Conservation (phyloP, 2,113 vertebrate species). For the Chrysemys picta region DNA sequence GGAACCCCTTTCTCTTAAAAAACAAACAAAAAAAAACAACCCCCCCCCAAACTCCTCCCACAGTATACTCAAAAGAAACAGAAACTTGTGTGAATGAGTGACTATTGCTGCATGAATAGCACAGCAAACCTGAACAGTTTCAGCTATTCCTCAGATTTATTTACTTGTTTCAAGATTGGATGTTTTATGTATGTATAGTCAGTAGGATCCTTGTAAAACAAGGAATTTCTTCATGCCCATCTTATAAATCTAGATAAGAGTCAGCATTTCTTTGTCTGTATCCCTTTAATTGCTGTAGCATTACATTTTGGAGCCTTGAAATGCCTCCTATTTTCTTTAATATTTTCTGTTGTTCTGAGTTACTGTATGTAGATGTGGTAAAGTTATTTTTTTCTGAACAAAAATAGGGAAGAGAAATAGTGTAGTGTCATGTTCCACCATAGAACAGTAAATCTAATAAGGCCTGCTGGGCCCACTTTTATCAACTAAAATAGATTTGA, state of each 20-base stretch:
- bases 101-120: background rate
- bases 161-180: background rate
- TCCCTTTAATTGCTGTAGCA: background rate
- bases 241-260: background rate
- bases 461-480: slow-evolving; percentile 61
- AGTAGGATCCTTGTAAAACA: background rate
- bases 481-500: slow-evolving; percentile 64
- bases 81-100: background rate
- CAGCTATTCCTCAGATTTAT: background rate
- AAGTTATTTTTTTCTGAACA: slow-evolving; percentile 54
- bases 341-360: background rate
- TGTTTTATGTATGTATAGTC: background rate
- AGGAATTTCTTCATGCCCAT: background rate
- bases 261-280: background rate
- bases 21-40: background rate
- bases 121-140: background rate
- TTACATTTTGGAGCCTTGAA: background rate
- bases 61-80: background rate
- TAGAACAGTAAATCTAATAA: slow-evolving; percentile 62
- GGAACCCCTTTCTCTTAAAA: background rate
- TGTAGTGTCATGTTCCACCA: slow-evolving; percentile 13
- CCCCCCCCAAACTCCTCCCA: background rate
- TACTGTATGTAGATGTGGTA: slow-evolving; percentile 33
- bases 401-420: slow-evolving; percentile 41
- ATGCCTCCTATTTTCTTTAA: background rate